Evolutionary conservation across 30 jellyfish, hydroid and myxozoan genomes (phyloP), one percentile per base, ranked within the genome.

Genomic region (Cassiopea xamachana): DNA sequence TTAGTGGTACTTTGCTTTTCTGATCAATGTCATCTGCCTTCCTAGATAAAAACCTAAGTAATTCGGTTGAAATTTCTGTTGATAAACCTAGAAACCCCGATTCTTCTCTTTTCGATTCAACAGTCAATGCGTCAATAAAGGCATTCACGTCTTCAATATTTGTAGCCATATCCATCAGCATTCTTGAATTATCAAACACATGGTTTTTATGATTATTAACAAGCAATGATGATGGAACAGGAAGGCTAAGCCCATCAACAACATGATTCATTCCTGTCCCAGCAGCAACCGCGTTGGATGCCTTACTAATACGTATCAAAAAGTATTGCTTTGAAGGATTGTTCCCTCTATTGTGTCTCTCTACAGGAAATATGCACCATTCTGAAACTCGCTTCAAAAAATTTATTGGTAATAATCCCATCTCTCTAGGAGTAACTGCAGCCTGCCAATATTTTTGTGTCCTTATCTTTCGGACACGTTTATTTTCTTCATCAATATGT

Each of bases 281-380:
- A 47, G 14, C 75, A 18, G 19, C 44, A 46, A 83, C 73, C 39
- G 48, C 84, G 47, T 17, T 18, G 1, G 75, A 46, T 13, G 84
- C 76, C 73, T 6, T 47, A 68, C 60, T 69, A 27, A 83, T 83
- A 6, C 58, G 39, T n/a, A 71, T 83, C 75, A 83, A 18, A 16
- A 27, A 81, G 48, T 47, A 70, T 71, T 27, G 62, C 69, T 64
- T 47, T 18, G 69, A 64, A 2, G 73, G 15, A 1, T 12, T 45
- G 8, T 15, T 19, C 8, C 7, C 14, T n/a, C 48, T 70, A 15
- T 1, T 69, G n/a, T 72, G 78, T 74, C 92, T 73, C 58, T 59
- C 80, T 44, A 73, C 80, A 7, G 92, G 92, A 27, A 71, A 58
- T 12, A 85, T 48, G 51, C 92, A 85, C 92, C 92, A 85, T 46